A percentile compares a stretch with the other conserved stretches of the same genome.
Conservation (phyloP, 2,113 vertebrate species). For the Scolopax mira region DNA sequence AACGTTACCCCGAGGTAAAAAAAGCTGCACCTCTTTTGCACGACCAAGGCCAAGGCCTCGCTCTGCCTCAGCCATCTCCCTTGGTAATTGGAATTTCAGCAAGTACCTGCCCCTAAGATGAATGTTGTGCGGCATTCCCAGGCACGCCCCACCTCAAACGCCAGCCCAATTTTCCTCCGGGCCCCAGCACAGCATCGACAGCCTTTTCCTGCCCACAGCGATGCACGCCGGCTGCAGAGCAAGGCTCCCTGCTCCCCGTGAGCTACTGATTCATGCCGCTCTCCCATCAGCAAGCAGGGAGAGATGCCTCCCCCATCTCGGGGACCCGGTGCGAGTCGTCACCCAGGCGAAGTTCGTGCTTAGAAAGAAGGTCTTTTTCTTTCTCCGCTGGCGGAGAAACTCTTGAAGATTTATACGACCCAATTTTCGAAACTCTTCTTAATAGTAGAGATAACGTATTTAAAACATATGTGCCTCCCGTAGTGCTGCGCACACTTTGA, state of each 20-base stretch:
- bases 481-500: background rate
- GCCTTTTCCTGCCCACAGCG: background rate
- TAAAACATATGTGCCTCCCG: conserved; percentile 59
- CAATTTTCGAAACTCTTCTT: conserved; percentile 59
- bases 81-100: conserved; percentile 34
- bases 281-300: background rate
- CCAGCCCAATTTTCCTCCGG: background rate
- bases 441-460: conserved; percentile 66
- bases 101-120: conserved; percentile 61
- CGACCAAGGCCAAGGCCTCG: background rate
- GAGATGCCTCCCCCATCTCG: background rate
- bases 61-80: conserved; percentile 8
- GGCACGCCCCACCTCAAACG: conserved; percentile 27
- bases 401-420: conserved; percentile 52
- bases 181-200: conserved; percentile 26
- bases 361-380: background rate
- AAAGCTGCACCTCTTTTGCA: background rate
- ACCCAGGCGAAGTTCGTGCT: background rate
- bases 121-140: conserved; percentile 43
- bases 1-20: background rate
- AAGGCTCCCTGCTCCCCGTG: background rate
- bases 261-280: background rate
- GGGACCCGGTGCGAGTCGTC: background rate
- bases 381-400: background rate
- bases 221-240: background rate